Evolutionary conservation across 2,797 vertebrate species (phyloP).

Genomic region (Hyperoplus lanceolatus): DNA sequence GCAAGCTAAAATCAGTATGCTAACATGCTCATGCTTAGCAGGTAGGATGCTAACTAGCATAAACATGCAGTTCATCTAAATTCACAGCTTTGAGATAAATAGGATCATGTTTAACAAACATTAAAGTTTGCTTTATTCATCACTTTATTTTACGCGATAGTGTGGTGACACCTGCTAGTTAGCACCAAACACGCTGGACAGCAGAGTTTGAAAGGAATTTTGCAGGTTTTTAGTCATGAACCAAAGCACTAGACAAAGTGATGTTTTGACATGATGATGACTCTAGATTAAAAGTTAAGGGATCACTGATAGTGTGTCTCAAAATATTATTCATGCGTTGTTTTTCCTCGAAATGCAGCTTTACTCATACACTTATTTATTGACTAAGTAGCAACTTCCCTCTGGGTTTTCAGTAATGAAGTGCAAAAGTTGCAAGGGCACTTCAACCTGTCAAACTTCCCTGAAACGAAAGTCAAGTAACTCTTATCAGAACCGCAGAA

Average conservation of each 20-base stretch:
- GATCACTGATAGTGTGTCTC: not conserved
- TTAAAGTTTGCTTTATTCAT: not conserved
- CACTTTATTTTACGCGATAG: not conserved
- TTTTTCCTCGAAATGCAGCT: constrained; percentile 9
- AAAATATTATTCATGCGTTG: not conserved
- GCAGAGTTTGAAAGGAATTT: too few relatives aligned
- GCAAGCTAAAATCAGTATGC: not conserved
- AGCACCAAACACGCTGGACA: not conserved
- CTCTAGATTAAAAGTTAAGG: not conserved
- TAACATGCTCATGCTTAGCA: not conserved
- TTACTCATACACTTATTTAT: constrained; percentile 40
- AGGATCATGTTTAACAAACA: too few relatives aligned
- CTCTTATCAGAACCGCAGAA: constrained; percentile 66
- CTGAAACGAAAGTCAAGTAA: constrained; percentile 46
- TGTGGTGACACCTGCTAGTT: not conserved
- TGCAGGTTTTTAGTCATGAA: not conserved
- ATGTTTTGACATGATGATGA: not conserved
- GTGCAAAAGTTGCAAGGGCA: constrained; percentile 9
- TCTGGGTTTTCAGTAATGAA: constrained; percentile 15
- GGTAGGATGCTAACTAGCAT: too few relatives aligned
- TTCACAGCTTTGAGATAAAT: too few relatives aligned
- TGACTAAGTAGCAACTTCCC: constrained; percentile 27
- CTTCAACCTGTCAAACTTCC: constrained; percentile 36
- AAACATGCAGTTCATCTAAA: too few relatives aligned
- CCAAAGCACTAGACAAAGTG: not conserved